These are phyloP conservation scores for Bicyclus anynana DNA, from an alignment of 1,140 invertebrate genomes.

Conservation along the genomic window DNA sequence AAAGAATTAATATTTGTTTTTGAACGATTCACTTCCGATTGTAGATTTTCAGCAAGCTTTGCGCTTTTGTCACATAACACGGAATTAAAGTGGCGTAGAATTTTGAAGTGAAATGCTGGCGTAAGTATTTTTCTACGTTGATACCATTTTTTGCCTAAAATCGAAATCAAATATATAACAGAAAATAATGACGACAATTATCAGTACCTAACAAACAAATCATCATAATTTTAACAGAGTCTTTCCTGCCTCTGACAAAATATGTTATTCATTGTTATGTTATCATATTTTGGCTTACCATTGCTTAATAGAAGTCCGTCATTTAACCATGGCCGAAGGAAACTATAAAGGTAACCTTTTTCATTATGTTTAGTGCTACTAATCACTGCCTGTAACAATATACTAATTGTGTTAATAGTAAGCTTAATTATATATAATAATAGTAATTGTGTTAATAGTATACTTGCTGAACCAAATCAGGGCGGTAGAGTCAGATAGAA, in stretches of 20 bases:
- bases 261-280: too few species aligned
- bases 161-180: background rate
- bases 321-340: background rate
- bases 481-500: too few species aligned
- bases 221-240: too few species aligned
- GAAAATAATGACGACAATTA: too few species aligned
- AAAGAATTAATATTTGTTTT: background rate
- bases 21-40: background rate
- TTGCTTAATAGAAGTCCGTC: background rate
- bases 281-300: too few species aligned
- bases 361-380: background rate
- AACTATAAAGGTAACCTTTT: background rate
- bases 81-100: constrained; percentile 83
- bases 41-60: background rate
- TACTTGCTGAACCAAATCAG: too few species aligned
- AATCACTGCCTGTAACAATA: background rate
- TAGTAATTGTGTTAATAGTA: too few species aligned
- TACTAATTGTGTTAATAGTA: too few species aligned
- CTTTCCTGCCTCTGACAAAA: too few species aligned
- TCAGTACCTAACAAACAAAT: too few species aligned
- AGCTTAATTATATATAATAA: too few species aligned
- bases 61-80: constrained; percentile 40
- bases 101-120: constrained; percentile 54
- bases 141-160: constrained; percentile 35
- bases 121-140: constrained; percentile 34